Evolutionary conservation across 1,140 invertebrate species (phyloP), one percentile per base, ranked within the genome.

Genomic region (Fopius arisanus): DNA sequence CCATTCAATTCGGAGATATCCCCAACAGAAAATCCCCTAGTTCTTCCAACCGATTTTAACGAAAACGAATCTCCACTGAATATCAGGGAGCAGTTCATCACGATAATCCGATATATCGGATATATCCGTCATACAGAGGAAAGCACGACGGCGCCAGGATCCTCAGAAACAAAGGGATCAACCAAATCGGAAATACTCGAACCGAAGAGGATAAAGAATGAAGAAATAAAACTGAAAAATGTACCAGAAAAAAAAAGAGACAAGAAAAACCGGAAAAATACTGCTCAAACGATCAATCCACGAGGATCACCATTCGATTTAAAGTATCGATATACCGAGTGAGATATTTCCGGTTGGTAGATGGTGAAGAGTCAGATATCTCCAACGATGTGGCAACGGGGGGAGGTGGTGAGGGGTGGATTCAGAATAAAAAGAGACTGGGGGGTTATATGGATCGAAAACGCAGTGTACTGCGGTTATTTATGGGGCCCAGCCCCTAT

Each of bases 391-490:
- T 37, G 33, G 33, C 3, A 37, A 37, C 33, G 33, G 33, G 29
- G 3, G 9, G 33, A 1, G 33, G 33, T 1, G 33, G 9, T 1
- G 9, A 12, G 33, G 7, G 33, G 33, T 51, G n/a, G 43, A 21
- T 21, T 19, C 43, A 51, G 43, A 51, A 51, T 48, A 59, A 59
- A 59, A 59, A 28, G 54, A 59, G 54, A 59, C 19, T 59, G 26
- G 26, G 70, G 75, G 76, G 73, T 80, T 79, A 19, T 48, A 79
- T 81, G 78, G 77, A 81, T 79, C 77, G 75, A 59, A 75, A 74
- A 75, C 74, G 79, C 75, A 76, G 77, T 80, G 78, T 76, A 78
- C 70, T 75, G 26, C 65, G 48, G 76, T 78, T 80, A 78, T 80
- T 80, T 80, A 80, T 80, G 78, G 54, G 41, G 26, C 19, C 75